A percentile compares a stretch with the other conserved stretches of the same genome.
Evolutionary conservation across 2,113 vertebrate species (phyloP).

Genomic region (Ammospiza nelsoni): DNA sequence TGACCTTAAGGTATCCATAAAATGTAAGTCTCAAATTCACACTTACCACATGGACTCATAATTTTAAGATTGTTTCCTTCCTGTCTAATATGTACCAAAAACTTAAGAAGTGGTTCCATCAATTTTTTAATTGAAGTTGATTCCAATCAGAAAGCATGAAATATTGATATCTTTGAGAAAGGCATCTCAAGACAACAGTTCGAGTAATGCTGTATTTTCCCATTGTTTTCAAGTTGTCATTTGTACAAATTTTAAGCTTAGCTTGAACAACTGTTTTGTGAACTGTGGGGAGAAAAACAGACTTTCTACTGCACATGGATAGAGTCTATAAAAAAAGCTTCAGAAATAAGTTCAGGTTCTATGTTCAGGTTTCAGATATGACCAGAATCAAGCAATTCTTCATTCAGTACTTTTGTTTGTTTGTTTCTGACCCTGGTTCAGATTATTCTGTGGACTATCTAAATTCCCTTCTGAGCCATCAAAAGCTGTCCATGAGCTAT

Average conservation of each 20-base stretch:
- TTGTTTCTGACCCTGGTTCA: not conserved
- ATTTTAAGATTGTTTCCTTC: not conserved
- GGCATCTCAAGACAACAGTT: conserved; percentile 13
- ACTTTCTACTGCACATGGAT: not conserved
- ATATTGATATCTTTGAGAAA: conserved; percentile 37
- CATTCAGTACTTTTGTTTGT: not conserved
- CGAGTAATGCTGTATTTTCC: conserved; percentile 47
- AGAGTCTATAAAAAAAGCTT: not conserved
- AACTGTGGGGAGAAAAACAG: not conserved
- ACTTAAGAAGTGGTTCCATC: not conserved
- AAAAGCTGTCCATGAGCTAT: not conserved
- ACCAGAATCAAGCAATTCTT: not conserved
- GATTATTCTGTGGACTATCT: not conserved
- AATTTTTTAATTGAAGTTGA: not conserved
- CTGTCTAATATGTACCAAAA: not conserved
- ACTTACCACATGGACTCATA: not conserved
- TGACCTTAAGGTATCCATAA: not conserved
- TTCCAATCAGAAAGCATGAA: not conserved
- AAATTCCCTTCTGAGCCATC: not conserved
- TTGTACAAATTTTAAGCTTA: conserved; percentile 36
- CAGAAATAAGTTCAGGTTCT: not conserved
- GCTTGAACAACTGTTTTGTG: conserved; percentile 41
- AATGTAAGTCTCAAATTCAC: not conserved
- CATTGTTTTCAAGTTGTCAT: conserved; percentile 51
- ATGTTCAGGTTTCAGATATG: not conserved